phyloP scores from a whole-genome alignment of 2,888 invertebrate species.

The Thysanoteuthis rhombus region DNA sequence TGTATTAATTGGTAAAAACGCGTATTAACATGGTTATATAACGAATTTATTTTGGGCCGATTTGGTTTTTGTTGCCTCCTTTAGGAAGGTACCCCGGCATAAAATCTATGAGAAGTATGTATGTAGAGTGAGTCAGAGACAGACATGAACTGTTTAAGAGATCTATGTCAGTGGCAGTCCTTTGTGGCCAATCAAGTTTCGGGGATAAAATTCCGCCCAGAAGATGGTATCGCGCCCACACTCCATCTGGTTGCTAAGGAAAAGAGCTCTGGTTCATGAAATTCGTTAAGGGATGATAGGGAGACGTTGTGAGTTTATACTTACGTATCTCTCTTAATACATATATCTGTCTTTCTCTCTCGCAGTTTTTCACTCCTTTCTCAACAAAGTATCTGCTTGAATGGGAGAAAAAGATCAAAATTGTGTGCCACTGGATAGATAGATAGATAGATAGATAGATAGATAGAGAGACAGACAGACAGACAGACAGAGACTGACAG shows the following conservation, averaged over 20 bases:
- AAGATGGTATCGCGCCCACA: not conserved
- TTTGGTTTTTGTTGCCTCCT: no score
- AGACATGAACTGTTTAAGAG: not conserved
- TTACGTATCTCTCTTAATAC: not conserved
- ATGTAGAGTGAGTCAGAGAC: not conserved
- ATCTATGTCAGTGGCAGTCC: not conserved
- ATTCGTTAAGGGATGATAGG: not conserved
- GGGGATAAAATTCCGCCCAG: not conserved
- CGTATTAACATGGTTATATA: no score
- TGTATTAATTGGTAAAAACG: no score
- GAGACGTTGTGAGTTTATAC: not conserved
- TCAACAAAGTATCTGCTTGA: no score
- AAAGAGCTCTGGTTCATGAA: not conserved
- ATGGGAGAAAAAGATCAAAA: no score
- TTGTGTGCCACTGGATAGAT: no score
- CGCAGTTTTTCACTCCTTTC: not conserved
- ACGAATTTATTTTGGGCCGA: no score
- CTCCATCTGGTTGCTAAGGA: not conserved
- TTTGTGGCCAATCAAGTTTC: not conserved
- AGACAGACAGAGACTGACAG: no score
- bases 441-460: no score
- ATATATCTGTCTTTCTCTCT: not conserved
- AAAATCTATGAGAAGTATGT: not conserved
- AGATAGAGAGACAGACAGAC: no score
- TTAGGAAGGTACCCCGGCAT: no score